A percentile compares a stretch with the other conserved stretches of the same genome.
Conservation (phyloP, 2,888 invertebrate species). For the Lottia gigantea region DNA sequence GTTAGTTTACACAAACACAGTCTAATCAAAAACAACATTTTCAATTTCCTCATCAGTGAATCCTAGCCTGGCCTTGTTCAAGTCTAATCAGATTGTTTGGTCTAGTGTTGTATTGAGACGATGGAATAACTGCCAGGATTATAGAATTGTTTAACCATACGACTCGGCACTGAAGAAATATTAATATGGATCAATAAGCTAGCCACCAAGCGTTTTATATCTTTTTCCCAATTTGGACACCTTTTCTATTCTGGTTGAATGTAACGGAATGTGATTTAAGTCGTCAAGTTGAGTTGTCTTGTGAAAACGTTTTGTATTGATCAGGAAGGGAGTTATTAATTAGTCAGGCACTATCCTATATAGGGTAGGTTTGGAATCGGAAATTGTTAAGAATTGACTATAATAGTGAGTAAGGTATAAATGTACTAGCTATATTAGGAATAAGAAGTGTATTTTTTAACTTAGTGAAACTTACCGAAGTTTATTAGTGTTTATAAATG, state of each 20-base stretch:
- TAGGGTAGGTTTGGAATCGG: no score
- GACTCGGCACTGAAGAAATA: constrained; percentile 6
- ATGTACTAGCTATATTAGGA: no score
- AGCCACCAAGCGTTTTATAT: not conserved
- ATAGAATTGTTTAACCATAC: constrained; percentile 7
- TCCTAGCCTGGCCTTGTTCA: not conserved
- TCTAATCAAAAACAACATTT: constrained; percentile 10
- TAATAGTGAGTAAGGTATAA: no score
- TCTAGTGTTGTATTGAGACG: not conserved
- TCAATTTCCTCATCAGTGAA: constrained; percentile 9
- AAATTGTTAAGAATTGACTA: no score
- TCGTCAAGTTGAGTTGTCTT: no score
- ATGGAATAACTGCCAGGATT: constrained; percentile 1
- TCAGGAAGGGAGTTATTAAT: no score
- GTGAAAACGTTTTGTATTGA: no score
- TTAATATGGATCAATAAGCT: constrained; percentile 9
- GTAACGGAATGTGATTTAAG: constrained; percentile 1
- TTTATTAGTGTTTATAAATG: no score
- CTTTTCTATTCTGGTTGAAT: not conserved
- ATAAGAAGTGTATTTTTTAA: no score
- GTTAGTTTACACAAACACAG: constrained; percentile 8
- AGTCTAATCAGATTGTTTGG: constrained; percentile 4
- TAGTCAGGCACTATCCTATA: no score
- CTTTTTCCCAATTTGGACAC: constrained; percentile 3
- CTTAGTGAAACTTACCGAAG: no score